Conservation (phyloP, 2,797 vertebrate genomes). For the Geotrypetes seraphini region DNA sequence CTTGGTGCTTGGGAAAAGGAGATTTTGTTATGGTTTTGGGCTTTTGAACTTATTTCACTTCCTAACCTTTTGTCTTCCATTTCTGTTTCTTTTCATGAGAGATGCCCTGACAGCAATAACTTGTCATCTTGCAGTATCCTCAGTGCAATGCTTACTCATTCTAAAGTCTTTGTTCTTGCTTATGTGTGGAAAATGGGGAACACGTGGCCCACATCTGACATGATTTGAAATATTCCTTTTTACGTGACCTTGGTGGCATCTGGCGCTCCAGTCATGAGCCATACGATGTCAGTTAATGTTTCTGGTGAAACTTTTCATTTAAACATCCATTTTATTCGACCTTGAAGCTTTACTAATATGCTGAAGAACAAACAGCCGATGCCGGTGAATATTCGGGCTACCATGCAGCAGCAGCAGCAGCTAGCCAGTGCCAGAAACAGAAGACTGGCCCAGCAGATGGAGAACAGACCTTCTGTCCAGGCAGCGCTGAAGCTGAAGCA, state of each 20-base stretch:
- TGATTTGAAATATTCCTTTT: constrained; percentile 44
- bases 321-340: constrained; percentile 71
- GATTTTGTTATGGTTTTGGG: no score
- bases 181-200: constrained; percentile 41
- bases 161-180: constrained; percentile 47
- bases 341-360: constrained; percentile 99
- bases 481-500: constrained; percentile 93
- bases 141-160: constrained; percentile 29
- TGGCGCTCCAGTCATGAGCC: constrained; percentile 54
- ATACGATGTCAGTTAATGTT: constrained; percentile 58
- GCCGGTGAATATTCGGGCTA: constrained; percentile 89
- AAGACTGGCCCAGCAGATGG: constrained; percentile 97
- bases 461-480: constrained; percentile 94
- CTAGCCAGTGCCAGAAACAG: constrained; percentile 94
- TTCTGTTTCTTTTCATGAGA: no score
- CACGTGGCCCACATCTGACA: constrained; percentile 27
- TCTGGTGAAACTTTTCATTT: constrained; percentile 59
- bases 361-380: constrained; percentile 99
- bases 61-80: no score
- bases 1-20: no score
- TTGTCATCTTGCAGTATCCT: constrained; percentile 31
- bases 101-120: constrained; percentile 26
- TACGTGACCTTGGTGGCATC: constrained; percentile 50
- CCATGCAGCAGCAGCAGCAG: constrained; percentile 91
- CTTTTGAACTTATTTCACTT: no score